Percentiles rank a stretch among this genome's conserved stretches.
Evolutionary conservation across 1,140 invertebrate genomes (phyloP).

Genomic region (Eufriesea mexicana): DNA sequence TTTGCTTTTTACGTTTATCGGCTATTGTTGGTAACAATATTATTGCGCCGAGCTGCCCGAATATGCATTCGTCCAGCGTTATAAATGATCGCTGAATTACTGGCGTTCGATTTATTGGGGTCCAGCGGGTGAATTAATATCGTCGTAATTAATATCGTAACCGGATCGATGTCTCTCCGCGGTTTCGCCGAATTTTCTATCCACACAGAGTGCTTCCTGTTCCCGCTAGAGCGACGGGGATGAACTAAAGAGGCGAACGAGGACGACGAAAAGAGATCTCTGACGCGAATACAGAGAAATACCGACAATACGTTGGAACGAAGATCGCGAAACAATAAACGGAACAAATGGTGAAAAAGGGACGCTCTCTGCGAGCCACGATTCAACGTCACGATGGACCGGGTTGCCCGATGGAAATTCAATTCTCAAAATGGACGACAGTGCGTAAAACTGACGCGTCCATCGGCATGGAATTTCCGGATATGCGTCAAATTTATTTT

Average conservation of each 20-base stretch:
- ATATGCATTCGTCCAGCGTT: conserved; percentile 17
- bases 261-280: not conserved
- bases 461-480: not conserved
- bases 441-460: conserved; percentile 11
- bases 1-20: conserved; percentile 6
- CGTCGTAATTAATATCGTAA: conserved; percentile 13
- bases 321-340: conserved; percentile 4
- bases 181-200: too few relatives aligned
- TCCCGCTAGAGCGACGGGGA: too few relatives aligned
- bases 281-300: not conserved
- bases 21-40: conserved; percentile 15
- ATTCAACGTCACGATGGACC: not conserved
- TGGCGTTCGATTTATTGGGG: conserved; percentile 29
- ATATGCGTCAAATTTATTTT: not conserved
- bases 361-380: not conserved
- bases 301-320: not conserved
- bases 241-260: not conserved
- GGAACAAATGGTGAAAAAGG: not conserved
- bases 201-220: too few relatives aligned
- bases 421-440: conserved; percentile 1
- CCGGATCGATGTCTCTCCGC: not conserved
- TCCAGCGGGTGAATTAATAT: conserved; percentile 17
- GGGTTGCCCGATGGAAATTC: conserved; percentile 14
- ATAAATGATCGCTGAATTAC: conserved; percentile 31
- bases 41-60: not conserved